Conservation (phyloP, 1,140 invertebrate genomes). For the Berghia stephanieae region DNA sequence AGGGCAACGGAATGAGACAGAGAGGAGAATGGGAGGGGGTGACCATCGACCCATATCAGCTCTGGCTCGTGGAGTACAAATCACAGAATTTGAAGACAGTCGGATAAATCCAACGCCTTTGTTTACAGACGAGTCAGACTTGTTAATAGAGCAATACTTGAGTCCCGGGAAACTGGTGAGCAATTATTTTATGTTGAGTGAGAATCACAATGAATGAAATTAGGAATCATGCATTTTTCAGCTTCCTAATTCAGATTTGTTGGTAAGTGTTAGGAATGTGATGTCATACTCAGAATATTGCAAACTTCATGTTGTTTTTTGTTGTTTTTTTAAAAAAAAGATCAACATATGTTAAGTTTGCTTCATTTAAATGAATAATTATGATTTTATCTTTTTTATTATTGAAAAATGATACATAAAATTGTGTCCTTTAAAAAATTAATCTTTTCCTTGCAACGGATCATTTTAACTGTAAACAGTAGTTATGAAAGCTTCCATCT, state of each 20-base stretch:
- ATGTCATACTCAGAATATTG: background rate
- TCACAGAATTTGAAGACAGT: constrained; percentile 59
- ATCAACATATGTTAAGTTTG: background rate
- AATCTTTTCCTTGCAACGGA: too few species aligned
- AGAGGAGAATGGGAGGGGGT: background rate
- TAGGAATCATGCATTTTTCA: background rate
- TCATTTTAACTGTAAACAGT: too few species aligned
- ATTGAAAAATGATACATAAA: too few species aligned
- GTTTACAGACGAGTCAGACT: constrained; percentile 59
- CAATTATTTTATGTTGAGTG: constrained; percentile 16
- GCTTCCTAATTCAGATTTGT: too few species aligned
- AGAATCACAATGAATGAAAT: background rate
- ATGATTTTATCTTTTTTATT: too few species aligned
- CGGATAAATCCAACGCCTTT: constrained; percentile 61
- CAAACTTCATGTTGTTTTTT: background rate
- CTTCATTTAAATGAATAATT: background rate
- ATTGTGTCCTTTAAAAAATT: too few species aligned
- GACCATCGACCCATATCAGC: constrained; percentile 49
- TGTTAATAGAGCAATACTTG: constrained; percentile 60
- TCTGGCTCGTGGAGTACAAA: constrained; percentile 60
- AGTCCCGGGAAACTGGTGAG: constrained; percentile 51
- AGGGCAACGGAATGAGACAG: too few species aligned
- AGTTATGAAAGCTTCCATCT: too few species aligned
- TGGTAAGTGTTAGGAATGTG: too few species aligned
- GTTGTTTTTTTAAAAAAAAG: background rate